Evolutionary conservation across 2,797 vertebrate genomes (phyloP).

Genomic region (Gobionotothen gibberifrons): DNA sequence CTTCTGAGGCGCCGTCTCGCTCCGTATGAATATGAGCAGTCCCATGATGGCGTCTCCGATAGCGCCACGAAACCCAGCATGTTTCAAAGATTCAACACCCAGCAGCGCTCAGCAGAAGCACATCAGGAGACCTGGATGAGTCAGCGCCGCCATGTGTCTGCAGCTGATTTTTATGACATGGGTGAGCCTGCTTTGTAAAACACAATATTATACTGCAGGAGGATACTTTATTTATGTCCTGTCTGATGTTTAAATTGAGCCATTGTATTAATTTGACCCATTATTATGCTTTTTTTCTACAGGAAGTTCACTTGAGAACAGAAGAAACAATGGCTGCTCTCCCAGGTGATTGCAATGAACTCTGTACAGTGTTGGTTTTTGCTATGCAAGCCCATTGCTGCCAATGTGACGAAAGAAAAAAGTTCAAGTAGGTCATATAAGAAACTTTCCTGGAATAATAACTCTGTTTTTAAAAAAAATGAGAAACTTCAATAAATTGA

Average conservation of each 20-base stretch:
- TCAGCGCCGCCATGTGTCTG: not conserved
- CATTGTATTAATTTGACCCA: not conserved
- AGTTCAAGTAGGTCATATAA: too few species aligned
- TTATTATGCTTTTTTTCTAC: constrained; percentile 17
- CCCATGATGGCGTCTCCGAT: constrained; percentile 4
- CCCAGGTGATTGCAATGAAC: constrained; percentile 22
- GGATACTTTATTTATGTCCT: not conserved
- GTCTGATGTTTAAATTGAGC: not conserved
- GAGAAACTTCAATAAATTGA: too few species aligned
- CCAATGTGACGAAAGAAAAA: too few species aligned
- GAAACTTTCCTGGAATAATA: too few species aligned
- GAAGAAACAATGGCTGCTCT: not conserved
- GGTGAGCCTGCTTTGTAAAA: constrained; percentile 44
- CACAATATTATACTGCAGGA: not conserved
- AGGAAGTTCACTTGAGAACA: constrained; percentile 26
- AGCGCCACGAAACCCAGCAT: constrained; percentile 28
- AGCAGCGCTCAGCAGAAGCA: constrained; percentile 1
- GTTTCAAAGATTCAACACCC: constrained; percentile 24
- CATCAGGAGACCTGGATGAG: constrained; percentile 33
- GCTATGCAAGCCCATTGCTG: too few species aligned
- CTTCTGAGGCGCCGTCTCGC: constrained; percentile 30
- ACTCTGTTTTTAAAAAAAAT: too few species aligned
- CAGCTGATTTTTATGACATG: not conserved
- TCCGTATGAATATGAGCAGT: not conserved
- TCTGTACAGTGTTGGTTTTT: too few species aligned